A percentile compares a stretch with the other conserved stretches of the same genome.
These are phyloP conservation scores for Drosophila gunungcola DNA, from an alignment of 1,140 invertebrate species.

Conservation along the genomic window DNA sequence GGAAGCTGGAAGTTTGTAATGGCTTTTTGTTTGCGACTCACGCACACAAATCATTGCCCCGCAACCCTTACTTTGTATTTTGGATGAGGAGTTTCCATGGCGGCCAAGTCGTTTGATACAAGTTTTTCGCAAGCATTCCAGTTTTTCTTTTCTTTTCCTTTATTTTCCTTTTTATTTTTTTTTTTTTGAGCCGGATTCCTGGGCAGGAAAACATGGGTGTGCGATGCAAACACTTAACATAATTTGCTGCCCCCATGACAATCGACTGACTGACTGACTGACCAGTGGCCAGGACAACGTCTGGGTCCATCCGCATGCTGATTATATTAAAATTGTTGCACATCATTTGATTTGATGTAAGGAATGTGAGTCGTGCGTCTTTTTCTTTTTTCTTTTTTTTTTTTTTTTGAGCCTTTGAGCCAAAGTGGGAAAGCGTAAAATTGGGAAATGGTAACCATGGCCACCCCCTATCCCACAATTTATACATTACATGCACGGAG, in stretches of 20 bases:
- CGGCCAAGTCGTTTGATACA: slow-evolving; percentile 55
- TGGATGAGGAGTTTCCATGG: slow-evolving; percentile 38
- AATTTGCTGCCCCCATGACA: slow-evolving; percentile 56
- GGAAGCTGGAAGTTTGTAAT: slow-evolving; percentile 57
- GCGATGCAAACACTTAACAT: slow-evolving; percentile 52
- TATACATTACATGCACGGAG: neutral
- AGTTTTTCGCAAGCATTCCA: slow-evolving; percentile 40
- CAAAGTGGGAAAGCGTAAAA: slow-evolving; percentile 15
- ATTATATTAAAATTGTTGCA: slow-evolving; percentile 73
- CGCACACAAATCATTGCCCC: slow-evolving; percentile 40
- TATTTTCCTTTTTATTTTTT: neutral
- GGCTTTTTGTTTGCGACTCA: slow-evolving; percentile 69
- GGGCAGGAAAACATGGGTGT: neutral
- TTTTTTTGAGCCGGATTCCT: neutral
- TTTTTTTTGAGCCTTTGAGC: slow-evolving; percentile 11
- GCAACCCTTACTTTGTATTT: slow-evolving; percentile 21
- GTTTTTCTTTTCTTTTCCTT: slow-evolving; percentile 13
- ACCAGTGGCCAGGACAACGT: slow-evolving; percentile 68
- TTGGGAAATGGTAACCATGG: slow-evolving; percentile 22
- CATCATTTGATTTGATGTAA: slow-evolving; percentile 65
- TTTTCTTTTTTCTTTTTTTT: no score
- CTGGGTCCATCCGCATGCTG: slow-evolving; percentile 23
- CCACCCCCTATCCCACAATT: no score
- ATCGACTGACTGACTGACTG: slow-evolving; percentile 36
- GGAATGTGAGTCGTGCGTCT: slow-evolving; percentile 8